Percentiles rank a stretch among this genome's conserved stretches.
Conservation (phyloP, 2,113 vertebrate genomes). For the Phycodurus eques region DNA sequence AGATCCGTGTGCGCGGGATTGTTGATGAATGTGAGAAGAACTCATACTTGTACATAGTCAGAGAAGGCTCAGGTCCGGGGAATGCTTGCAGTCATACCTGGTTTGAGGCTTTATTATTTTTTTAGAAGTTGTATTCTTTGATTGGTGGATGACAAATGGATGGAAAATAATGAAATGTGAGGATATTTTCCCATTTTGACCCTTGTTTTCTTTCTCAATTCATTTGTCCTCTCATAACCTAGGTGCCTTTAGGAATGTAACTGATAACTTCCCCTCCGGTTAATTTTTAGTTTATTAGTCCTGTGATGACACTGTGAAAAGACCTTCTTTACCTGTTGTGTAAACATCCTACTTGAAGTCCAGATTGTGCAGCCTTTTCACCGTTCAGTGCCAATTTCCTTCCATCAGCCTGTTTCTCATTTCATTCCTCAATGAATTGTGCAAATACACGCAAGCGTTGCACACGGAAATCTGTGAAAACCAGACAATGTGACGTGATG, state of each 20-base stretch:
- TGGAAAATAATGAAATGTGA: conserved; percentile 40
- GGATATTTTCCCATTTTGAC: conserved; percentile 33
- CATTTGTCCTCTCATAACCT: conserved; percentile 8
- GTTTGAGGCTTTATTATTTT: conserved; percentile 59
- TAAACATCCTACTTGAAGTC: conserved; percentile 27
- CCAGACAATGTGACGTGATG: conserved; percentile 62
- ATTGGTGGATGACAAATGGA: conserved; percentile 37
- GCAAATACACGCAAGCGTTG: conserved; percentile 49
- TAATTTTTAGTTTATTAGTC: conserved; percentile 30
- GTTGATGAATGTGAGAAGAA: conserved; percentile 35
- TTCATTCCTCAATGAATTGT: conserved; percentile 61
- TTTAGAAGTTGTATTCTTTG: conserved; percentile 42
- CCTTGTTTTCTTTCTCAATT: conserved; percentile 9
- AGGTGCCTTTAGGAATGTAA: conserved; percentile 51
- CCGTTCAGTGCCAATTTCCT: conserved; percentile 72
- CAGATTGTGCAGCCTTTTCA: conserved; percentile 72
- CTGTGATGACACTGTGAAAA: conserved; percentile 54
- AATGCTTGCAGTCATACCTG: conserved; percentile 35
- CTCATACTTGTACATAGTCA: conserved; percentile 53
- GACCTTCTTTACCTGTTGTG: conserved; percentile 26
- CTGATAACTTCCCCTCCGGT: conserved; percentile 6
- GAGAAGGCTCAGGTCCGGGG: conserved; percentile 52
- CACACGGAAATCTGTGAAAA: conserved; percentile 64
- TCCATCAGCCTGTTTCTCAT: conserved; percentile 50
- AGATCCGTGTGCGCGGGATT: conserved; percentile 19